These are phyloP conservation scores for Squalus acanthias DNA, from an alignment of 2,797 vertebrate genomes.

Conservation along the genomic window DNA sequence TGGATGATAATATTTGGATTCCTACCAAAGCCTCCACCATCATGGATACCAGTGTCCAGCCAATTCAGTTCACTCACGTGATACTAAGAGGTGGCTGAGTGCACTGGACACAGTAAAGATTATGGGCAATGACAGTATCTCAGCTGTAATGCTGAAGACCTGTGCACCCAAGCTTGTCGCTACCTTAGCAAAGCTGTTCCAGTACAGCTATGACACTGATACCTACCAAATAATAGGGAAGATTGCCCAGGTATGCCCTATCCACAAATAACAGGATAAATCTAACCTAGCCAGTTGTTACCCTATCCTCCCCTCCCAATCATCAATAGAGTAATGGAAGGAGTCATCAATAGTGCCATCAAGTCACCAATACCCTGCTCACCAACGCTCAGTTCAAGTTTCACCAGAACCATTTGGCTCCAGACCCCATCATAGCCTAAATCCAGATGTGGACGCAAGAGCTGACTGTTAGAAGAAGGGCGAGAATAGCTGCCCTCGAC, in stretches of 20 bases:
- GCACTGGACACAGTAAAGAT: not conserved
- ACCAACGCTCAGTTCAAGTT: not conserved
- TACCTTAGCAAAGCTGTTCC: not conserved
- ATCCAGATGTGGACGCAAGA: too few relatives aligned
- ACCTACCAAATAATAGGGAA: not conserved
- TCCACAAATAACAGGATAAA: not conserved
- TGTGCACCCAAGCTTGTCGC: not conserved
- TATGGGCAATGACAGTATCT: not conserved
- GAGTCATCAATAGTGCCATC: not conserved
- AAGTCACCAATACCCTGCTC: not conserved
- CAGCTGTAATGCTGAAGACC: not conserved
- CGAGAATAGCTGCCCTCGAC: not conserved
- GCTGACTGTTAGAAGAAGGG: too few relatives aligned
- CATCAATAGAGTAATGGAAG: not conserved
- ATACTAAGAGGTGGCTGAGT: not conserved
- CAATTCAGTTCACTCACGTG: not conserved
- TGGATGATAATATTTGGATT: not conserved
- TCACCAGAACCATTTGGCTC: not conserved
- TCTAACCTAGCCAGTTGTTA: not conserved
- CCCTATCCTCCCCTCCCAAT: not conserved
- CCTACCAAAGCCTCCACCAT: not conserved
- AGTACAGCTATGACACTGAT: not conserved
- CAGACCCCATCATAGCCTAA: not conserved
- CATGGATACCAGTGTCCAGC: not conserved
- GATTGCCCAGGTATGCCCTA: not conserved